Base-by-base conservation (phyloP, 2,888 invertebrate genomes). In the Chouioia cunea region DNA sequence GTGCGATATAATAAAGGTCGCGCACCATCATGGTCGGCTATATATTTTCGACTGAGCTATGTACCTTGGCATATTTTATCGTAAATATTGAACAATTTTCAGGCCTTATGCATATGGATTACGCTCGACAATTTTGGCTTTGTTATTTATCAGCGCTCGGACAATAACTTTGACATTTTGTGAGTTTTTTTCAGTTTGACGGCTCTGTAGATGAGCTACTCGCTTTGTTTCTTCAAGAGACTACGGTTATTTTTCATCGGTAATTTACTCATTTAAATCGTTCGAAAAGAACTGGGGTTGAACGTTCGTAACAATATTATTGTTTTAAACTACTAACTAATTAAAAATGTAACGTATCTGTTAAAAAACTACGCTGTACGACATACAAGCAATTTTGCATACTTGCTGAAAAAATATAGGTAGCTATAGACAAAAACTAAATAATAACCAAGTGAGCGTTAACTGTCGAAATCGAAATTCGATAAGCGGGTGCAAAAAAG, bases 401-500 rank as follows among this genome's bases (percentile, higher is more conserved):
- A 8, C 36, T 10, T 36, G 6, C 36, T 12, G 12, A 36, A 36
- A 36, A 12, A 36, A 36, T n/a, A n/a, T n/a, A 36, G 36, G 36
- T 6, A 36, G 6, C 1, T 12, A 36, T 12, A 36, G 36, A 36
- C 36, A 1, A 10, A 36, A 36, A 12, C 1, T 1, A 12, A 27
- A 27, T 2, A 27, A 27, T 18, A 50, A 66, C 23, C 12, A 52
- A 58, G 43, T 20, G 48, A 48, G 23, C 57, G 63, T 44, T 50
- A 57, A 57, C 52, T 50, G 23, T 66, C 59, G 66, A 70, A 65
- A 71, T 71, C 50, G 70, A 66, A 66, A 62, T 65, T 66, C 65
- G 62, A 66, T 71, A 66, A 71, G 44, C 50, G 48, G 36, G 36
- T 10, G 56, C 54, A 70, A 64, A 59, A 70, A 58, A 57, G 43